Evolutionary conservation across 2,888 invertebrate species (phyloP), one percentile per base, ranked within the genome.

Genomic region (Zeuzera pyrina): DNA sequence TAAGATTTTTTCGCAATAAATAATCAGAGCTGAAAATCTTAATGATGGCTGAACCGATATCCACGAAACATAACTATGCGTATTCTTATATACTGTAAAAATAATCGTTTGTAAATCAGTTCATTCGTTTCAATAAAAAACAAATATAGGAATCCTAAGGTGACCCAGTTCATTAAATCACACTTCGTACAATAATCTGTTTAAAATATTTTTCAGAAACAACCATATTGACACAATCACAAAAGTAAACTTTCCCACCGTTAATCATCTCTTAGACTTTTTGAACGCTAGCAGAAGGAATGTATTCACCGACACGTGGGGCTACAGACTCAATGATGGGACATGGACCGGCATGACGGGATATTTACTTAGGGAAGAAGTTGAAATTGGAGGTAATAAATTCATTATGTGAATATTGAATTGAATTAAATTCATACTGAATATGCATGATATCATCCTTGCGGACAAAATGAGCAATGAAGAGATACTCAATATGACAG

Each of bases 291-390:
- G 62, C n/a, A 70, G 86, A 46, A 73, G 70, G 33, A 86, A 81
- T 55, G 52, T 83, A 2, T 78, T 85, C 39, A 77, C 81, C 16
- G 62, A 77, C 25, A 85, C 88, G 1, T 89, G 89, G 89, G 89
- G 89, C 1, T 89, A 89, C 46, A 61, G 53, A 31, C 61, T 78
- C 26, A 85, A 86, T 39, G 76, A 85, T 1, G 77, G 85, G 1
- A 76, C 84, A 2, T 89, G 89, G 88, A 89, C 74, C 48, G 89
- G 89, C 12, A 87, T 89, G 87, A 87, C 88, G 36, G 89, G 89
- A 0, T 83, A 86, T 49, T 61, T 89, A 39, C 72, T 79, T 1
- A 68, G 85, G 36, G 76, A 81, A 25, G 84, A 86, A 56, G 87
- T 86, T 3, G 89, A 89, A 43, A 84, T 89, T 39, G 89, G 88